Conservation (phyloP, 2,888 invertebrate species). For the Coronaproctus castanopsis region DNA sequence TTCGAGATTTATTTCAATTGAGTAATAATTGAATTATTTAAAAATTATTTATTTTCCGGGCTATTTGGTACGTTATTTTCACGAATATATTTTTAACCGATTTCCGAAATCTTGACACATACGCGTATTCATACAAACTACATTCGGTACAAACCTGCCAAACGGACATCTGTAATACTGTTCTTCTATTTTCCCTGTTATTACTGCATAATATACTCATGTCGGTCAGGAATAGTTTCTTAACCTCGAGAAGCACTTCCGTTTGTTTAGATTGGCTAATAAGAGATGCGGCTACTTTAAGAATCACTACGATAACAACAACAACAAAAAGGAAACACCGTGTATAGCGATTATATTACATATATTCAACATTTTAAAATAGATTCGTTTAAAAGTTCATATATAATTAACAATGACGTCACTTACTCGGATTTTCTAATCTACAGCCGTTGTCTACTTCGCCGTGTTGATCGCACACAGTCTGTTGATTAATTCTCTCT, state of each 20-base stretch:
- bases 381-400: conserved; percentile 4
- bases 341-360: no score
- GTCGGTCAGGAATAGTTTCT: conserved; percentile 89
- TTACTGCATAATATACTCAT: conserved; percentile 96
- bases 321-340: conserved; percentile 1
- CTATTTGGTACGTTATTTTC: no score
- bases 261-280: conserved; percentile 91
- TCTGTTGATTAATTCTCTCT: conserved; percentile 88
- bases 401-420: background rate
- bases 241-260: conserved; percentile 74
- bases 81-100: no score
- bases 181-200: conserved; percentile 88
- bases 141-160: conserved; percentile 53
- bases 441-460: conserved; percentile 89
- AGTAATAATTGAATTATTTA: no score
- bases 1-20: no score
- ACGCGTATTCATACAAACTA: no score
- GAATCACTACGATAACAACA: conserved; percentile 51
- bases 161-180: conserved; percentile 97
- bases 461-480: conserved; percentile 77
- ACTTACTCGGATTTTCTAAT: conserved; percentile 88
- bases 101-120: no score
- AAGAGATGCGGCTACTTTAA: conserved; percentile 94
- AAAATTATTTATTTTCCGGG: no score
- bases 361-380: background rate